Base-by-base conservation (phyloP, 2,888 invertebrate genomes). In the Lapara coniferarum region DNA sequence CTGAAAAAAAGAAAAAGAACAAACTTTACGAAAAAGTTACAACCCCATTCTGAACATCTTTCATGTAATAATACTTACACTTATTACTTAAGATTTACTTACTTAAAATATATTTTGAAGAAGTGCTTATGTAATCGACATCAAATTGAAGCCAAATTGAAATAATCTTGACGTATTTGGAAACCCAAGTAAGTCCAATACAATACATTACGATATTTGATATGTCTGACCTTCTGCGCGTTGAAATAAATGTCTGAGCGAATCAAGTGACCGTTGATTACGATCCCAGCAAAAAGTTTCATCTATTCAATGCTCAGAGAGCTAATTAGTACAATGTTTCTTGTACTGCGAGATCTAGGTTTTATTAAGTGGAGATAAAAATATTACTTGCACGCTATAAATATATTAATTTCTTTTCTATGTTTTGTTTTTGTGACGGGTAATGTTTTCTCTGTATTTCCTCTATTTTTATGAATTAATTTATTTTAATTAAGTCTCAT, bases 261-360 rank as follows among this genome's bases (percentile, higher is more conserved):
- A 19, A 49, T 63, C 63, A 49, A 63, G 63, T 63, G 63, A 63
- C 46, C 46, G 63, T 63, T 63, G 49, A 63, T 63, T 63, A 63
- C 16, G 49, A 46, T 8, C 19, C 57, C 5, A 13, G 63, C 63
- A 49, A 63, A 49, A 63, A 49, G 46, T 46, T 1, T 3, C 13
- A 63, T 12, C 12, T 63, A 19, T 55, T 19, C 46, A 49, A 19
- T 63, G 63, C 49, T 63, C 63, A 63, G 49, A 7, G 19, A 63
- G 37, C 25, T 37, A 57, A 57, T 63, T 46, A 63, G 46, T 19
- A 63, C 2, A 63, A 49, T 49, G 63, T 63, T 49, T 63, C 49
- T 49, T 63, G 49, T 63, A 63, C 44, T 16, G 46, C 19, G 8
- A 49, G 5, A 19, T 63, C 63, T 49, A 63, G 19, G 19, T 63